Evolutionary conservation across 2,113 vertebrate species (phyloP).

Genomic region (Hippocampus zosterae): DNA sequence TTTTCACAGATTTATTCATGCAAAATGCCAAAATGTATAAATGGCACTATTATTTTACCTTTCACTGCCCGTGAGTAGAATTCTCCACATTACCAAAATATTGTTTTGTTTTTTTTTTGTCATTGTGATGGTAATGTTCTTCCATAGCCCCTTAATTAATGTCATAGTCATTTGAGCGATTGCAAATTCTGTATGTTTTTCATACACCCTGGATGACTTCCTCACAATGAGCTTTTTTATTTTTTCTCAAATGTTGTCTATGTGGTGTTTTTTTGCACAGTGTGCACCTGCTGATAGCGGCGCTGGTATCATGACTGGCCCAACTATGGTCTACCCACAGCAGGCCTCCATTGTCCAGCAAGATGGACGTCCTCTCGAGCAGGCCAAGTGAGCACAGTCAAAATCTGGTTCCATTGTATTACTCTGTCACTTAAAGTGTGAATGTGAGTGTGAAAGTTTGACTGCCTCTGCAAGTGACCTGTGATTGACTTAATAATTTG

Average conservation of each 20-base stretch:
- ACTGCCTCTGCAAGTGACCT: not conserved
- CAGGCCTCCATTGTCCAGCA: slow-evolving; percentile 64
- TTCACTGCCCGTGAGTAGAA: not conserved
- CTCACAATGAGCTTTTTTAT: not conserved
- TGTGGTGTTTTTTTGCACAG: slow-evolving; percentile 59
- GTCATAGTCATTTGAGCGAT: not conserved
- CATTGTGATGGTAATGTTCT: not conserved
- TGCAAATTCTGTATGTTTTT: not conserved
- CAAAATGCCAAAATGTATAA: not conserved
- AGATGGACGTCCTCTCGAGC: slow-evolving; percentile 68
- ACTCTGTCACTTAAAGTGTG: not conserved
- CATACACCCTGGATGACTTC: not conserved
- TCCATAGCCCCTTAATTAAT: not conserved
- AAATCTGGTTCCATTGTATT: not conserved
- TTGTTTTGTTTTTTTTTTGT: not conserved
- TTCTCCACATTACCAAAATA: not conserved
- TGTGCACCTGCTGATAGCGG: slow-evolving; percentile 61
- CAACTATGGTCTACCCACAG: slow-evolving; percentile 84
- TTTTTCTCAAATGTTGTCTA: not conserved
- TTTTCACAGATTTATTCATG: not conserved
- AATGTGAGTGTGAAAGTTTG: not conserved
- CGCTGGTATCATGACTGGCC: slow-evolving; percentile 69
- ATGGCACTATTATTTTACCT: not conserved
- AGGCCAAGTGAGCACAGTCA: slow-evolving; percentile 58
- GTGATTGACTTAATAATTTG: not conserved